Base-by-base conservation (phyloP, 2,888 invertebrate species). In the Pachydiplax longipennis region DNA sequence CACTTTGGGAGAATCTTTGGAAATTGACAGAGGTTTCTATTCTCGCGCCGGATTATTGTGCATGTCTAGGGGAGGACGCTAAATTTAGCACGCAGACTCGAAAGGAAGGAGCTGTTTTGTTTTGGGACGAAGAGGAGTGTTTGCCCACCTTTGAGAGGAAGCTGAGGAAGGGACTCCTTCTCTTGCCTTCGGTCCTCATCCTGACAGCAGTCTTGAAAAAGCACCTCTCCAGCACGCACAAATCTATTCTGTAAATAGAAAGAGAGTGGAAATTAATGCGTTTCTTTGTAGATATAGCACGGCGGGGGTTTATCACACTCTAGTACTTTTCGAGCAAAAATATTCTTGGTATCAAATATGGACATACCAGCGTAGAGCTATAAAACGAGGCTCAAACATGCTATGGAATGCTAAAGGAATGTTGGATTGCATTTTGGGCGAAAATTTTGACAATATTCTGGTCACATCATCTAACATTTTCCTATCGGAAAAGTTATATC, bases 111-210 rank as follows among this genome's bases (percentile, higher is more conserved):
- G 31, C 8, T 73, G 73, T 73, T 73, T 73, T 73, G 73, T 73
- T 73, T 73, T 10, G 73, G 73, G 31, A 31, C 0, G 25, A 25
- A 65, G 12, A 15, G 65, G 73, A 73, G 31, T 58, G 37, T 87
- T 61, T 61, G 61, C 65, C 58, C 37, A 87, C 87, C 87, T 87
- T 87, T 37, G 87, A 87, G 61, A 87, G 87, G 61, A 87, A 87
- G 87, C 87, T 87, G 61, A 87, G 87, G 87, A 87, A 87, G 37
- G 87, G 87, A 13, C 87, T 87, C n/a, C 87, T 12, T 6, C 87
- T 58, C 22, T 87, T 87, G 37, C 87, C 87, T 87, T 87, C 87
- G 37, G 87, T 87, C 87, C 87, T 87, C 87, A 87, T 87, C 37
- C 10, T 87, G 87, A 37, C 87, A 18, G 35, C 87, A 25, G 25